A percentile compares a stretch with the other conserved stretches of the same genome.
phyloP scores from a whole-genome alignment of 2,888 invertebrate genomes.

The Harpagoxenus sublaevis region DNA sequence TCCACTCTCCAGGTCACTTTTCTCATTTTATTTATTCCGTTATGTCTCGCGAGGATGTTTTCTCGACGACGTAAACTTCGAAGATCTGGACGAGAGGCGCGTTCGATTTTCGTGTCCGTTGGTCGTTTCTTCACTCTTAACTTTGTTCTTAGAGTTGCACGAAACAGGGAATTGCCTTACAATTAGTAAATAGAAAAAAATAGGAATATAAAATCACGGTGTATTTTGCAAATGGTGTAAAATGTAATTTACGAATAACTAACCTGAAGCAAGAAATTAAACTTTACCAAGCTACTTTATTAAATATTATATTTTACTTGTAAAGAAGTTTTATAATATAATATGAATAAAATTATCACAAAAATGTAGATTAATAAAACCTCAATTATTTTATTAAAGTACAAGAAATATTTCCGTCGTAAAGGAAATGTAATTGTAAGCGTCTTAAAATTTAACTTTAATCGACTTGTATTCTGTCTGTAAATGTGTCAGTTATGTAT shows the following conservation, averaged over 20 bases:
- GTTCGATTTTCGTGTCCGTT: not conserved
- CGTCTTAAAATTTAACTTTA: not conserved
- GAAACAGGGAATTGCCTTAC: not conserved
- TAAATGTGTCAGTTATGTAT: not conserved
- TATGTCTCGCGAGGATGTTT: not conserved
- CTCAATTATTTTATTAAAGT: not conserved
- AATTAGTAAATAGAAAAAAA: not conserved
- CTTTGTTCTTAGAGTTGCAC: not conserved
- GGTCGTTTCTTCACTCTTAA: not conserved
- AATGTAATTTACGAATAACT: not conserved
- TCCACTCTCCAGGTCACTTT: not conserved
- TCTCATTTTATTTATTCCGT: slow-evolving; percentile 46
- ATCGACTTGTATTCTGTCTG: not conserved
- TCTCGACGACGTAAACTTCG: not conserved
- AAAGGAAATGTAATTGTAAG: not conserved
- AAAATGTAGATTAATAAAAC: not conserved
- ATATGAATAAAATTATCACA: not conserved
- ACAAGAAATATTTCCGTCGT: not conserved
- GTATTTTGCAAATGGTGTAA: not conserved
- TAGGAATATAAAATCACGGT: not conserved
- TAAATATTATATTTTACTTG: not conserved
- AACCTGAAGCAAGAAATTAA: not conserved
- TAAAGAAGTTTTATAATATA: not conserved
- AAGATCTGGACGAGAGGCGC: slow-evolving; percentile 18
- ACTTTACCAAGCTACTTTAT: not conserved